Conservation (phyloP, 2,888 invertebrate genomes). For the Phoenoteleia sp. region DNA sequence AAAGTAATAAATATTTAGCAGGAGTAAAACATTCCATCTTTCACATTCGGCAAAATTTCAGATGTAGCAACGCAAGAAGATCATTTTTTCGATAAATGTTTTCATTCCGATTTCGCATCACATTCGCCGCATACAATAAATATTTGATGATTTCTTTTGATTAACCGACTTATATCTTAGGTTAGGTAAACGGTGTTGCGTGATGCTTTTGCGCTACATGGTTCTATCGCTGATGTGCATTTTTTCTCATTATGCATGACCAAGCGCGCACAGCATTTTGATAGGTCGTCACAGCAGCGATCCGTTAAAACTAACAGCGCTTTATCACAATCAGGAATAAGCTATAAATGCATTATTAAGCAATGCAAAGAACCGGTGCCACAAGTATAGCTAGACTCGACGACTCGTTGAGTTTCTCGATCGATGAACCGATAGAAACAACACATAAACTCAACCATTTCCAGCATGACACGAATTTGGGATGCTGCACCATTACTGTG, state of each 20-base stretch:
- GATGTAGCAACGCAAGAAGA: too few relatives aligned
- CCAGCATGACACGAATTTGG: conserved; percentile 20
- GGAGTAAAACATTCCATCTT: too few relatives aligned
- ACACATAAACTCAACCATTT: conserved; percentile 12
- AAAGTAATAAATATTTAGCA: too few relatives aligned
- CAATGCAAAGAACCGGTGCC: conserved; percentile 49
- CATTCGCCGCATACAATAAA: too few relatives aligned
- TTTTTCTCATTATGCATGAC: conserved; percentile 31
- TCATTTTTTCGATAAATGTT: too few relatives aligned
- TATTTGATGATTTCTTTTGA: too few relatives aligned
- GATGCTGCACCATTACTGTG: conserved; percentile 23
- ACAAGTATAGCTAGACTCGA: conserved; percentile 43
- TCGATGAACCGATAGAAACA: conserved; percentile 47
- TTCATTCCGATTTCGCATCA: too few relatives aligned
- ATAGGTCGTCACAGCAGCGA: conserved; percentile 29
- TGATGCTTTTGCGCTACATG: background rate
- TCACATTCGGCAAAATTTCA: too few relatives aligned
- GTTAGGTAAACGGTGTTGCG: background rate
- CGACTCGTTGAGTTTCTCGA: conserved; percentile 46
- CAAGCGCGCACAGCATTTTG: conserved; percentile 42
- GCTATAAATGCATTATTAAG: conserved; percentile 53
- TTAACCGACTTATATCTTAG: background rate
- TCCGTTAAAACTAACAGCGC: conserved; percentile 44
- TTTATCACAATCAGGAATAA: conserved; percentile 58
- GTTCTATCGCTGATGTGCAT: background rate